Evolutionary conservation across 2,888 invertebrate genomes (phyloP), one percentile per base, ranked within the genome.

Genomic region (Phlogophora meticulosa): DNA sequence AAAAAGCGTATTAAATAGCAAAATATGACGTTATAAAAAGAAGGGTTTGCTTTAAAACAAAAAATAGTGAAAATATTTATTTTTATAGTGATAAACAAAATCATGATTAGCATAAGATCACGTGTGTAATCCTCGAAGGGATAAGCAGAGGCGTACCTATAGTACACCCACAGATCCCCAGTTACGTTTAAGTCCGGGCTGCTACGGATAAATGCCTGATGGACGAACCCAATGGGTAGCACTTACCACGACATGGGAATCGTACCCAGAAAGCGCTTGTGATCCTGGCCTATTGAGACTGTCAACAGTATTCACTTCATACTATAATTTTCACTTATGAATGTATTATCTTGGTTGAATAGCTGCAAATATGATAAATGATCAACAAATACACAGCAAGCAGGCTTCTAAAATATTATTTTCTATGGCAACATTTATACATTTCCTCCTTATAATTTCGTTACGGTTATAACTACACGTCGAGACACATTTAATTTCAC

Each of bases 401-500:
- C 20, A 13, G 20, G 43, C 34, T 9, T 49, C 15, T 59, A 48
- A 60, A 60, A 7, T 40, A 42, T 32, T 3, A 42, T 42, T 60
- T 15, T 46, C 7, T 24, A 58, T 58, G 59, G 34, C 28, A 49
- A 57, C 15, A 38, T 24, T n/a, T 17, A 68, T 22, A 34, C 20
- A 34, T 0, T 17, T 28, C 38, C 11, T 40, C n/a, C n/a, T 34
- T 17, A 55, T n/a, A n/a, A n/a, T 45, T 68, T 45, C 4, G 7
- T 49, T 15, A 40, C 11, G 11, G 10, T 38, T 42, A 48, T 32
- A 5, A 32, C 38, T 28, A 51, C 28, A 38, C 17, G 38, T 38
- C 32, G 13, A 48, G 38, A 58, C 42, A 53, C 56, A 62, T 53
- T 76, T 17, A 46, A 40, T 22, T 52, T 22, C 13, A 38, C 40